Evolutionary conservation across 2,797 vertebrate genomes (phyloP), one percentile per base, ranked within the genome.

Genomic region (Poecilia gillii): DNA sequence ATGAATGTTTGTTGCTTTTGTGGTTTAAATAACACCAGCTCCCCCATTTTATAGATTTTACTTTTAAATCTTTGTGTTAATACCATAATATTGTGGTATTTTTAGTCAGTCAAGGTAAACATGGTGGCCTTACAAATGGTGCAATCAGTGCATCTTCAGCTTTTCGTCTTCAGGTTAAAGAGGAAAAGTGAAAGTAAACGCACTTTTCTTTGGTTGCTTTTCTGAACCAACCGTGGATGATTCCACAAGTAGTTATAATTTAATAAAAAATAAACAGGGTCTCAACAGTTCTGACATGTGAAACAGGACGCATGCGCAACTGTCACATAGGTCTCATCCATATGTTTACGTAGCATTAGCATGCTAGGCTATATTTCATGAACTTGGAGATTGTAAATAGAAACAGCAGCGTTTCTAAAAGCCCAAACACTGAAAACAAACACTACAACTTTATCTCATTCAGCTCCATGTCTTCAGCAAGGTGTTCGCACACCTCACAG

Each of bases 321-420:
- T 85, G 79, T 81, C 83, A 84, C 79, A 76, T 28, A 25, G 43
- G 51, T 79, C 84, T 45, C 82, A 28, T 84, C 78, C 83, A 83
- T 90, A 83, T 93, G 92, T 93, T 94, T 92, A 92, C 78, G 78
- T 89, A 74, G 49, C 25, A 43, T 87, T 92, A 92, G 91, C 93
- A 93, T 87, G 87, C 92, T 93, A 91, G n/a, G 88, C 88, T 90
- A 91, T 83, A 12, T 16, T 16, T 23, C 28, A 57, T n/a, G 16
- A 53, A 43, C 64, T 41, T 31, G 72, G 25, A 28, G 28, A 28
- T 33, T 66, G 51, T 9, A n/a, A 36, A 53, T 73, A 59, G 53
- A 46, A 31, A 36, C 28, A n/a, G 23, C 47, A 36, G 20, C 57
- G 9, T 45, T 3, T 51, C 2, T 1, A 13, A 47, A 16, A 62